Evolutionary conservation across 2,888 invertebrate genomes (phyloP), one percentile per base, ranked within the genome.

Genomic region (Dynastes tityus): DNA sequence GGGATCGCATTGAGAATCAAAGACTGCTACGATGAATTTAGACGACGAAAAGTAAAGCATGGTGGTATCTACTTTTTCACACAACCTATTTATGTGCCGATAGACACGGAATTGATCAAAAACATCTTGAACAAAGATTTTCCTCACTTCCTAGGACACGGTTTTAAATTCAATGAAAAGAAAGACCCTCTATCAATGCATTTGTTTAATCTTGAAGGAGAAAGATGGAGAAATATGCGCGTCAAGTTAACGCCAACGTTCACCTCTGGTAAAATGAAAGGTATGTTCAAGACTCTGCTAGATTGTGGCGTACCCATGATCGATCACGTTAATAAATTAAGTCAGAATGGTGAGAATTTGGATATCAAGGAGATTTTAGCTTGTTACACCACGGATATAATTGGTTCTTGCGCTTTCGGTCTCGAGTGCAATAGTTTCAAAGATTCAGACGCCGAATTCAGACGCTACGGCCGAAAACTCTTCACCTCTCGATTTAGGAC

Each of bases 391-490:
- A 91, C 91, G 88, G 92, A 92, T 82, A 90, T 92, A 1, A 91
- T 92, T 37, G 91, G 91, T 0, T 90, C 90, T 71, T 90, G 91
- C 77, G 92, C 91, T 6, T 92, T 92, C 84, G 92, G 92, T 49
- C 87, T 92, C 3, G 90, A 92, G 80, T 90, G 91, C 80, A 90
- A 92, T 82, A 90, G 90, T 32, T 89, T 92, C 70, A 88, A 89
- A 74, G 88, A 91, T 85, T 88, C 90, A 0, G 87, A 91, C 78
- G 89, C 91, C 3, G 82, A 81, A 68, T 92, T 92, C 84, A 77
- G 82, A 61, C 63, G 73, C 49, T 82, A 80, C 78, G 84, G 84
- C 6, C 78, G 81, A 64, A 80, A 74, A 64, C 53, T 82, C 9
- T 82, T 82, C 29, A 16, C 71, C 16, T 37, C 78, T 1, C n/a